phyloP scores from a whole-genome alignment of 2,888 invertebrate species.

The Monopis laevigella region DNA sequence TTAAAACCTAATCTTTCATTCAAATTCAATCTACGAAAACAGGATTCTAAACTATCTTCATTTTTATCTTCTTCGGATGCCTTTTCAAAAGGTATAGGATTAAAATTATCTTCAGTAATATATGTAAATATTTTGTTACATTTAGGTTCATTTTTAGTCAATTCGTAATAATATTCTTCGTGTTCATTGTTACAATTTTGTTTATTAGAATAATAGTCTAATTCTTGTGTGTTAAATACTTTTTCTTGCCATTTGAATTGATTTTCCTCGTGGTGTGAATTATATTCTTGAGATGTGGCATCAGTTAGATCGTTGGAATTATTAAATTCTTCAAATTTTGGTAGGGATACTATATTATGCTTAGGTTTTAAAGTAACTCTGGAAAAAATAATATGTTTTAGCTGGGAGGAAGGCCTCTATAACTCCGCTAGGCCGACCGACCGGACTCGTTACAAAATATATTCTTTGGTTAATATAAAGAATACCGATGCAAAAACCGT shows the following conservation, averaged over 20 bases:
- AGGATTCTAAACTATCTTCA: slow-evolving; percentile 25
- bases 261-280: slow-evolving; percentile 34
- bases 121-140: slow-evolving; percentile 63
- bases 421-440: too few species aligned
- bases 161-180: slow-evolving; percentile 49
- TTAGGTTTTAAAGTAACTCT: slow-evolving; percentile 46
- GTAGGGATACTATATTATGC: slow-evolving; percentile 37
- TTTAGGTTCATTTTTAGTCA: slow-evolving; percentile 31
- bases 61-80: background rate
- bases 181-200: slow-evolving; percentile 70
- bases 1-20: slow-evolving; percentile 25
- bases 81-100: background rate
- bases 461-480: background rate
- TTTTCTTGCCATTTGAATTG: slow-evolving; percentile 79
- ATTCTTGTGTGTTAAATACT: slow-evolving; percentile 69
- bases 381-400: slow-evolving; percentile 16
- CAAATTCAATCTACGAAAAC: slow-evolving; percentile 31
- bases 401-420: too few species aligned
- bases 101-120: slow-evolving; percentile 59
- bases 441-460: too few species aligned
- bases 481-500: too few species aligned
- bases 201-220: slow-evolving; percentile 65
- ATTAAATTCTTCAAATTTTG: slow-evolving; percentile 45
- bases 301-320: slow-evolving; percentile 20
- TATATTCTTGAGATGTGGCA: slow-evolving; percentile 1